Percentiles rank a stretch among this genome's conserved stretches.
These are phyloP conservation scores for Danio rerio DNA, from an alignment of 2,113 vertebrate species.

Conservation along the genomic window GRCz12tu NC_133186.1:39138501-39139000, in stretches of 20 bases:
- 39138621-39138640: no score
- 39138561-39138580: no score
- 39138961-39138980: background rate
- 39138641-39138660: no score
- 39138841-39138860: slow-evolving; percentile 38
- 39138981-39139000: slow-evolving; percentile 2
- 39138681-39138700: background rate
- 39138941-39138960: background rate
- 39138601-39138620: no score
- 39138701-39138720: background rate
- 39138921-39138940: background rate
- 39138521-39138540: no score
- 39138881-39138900: background rate
- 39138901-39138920: background rate
- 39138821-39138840: slow-evolving; percentile 61
- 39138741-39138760: slow-evolving; percentile 66
- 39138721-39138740: slow-evolving; percentile 66
- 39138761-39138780: slow-evolving; percentile 43
- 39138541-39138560: no score
- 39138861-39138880: slow-evolving; percentile 17
- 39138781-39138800: slow-evolving; percentile 57
- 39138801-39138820: slow-evolving; percentile 46
- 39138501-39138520: no score
- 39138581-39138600: no score
- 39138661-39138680: no score